Conservation (phyloP, 2,888 invertebrate species). For the Stenolophus ochropezus region DNA sequence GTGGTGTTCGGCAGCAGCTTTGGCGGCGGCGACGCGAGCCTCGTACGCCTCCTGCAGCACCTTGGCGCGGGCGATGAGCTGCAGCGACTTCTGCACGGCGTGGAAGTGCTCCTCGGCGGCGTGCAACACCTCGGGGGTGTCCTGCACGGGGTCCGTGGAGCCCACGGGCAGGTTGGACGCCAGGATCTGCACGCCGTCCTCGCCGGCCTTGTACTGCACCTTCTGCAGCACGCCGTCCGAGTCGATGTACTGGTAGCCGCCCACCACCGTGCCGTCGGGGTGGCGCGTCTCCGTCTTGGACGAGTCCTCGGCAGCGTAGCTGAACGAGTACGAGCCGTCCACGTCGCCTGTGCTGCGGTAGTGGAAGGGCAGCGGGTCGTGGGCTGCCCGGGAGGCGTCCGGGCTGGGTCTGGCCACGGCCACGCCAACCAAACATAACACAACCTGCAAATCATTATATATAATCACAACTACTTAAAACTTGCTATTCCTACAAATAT, state of each 20-base stretch:
- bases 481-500: too few relatives aligned
- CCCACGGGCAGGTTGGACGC: slow-evolving; percentile 63
- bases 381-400: neutral
- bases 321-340: slow-evolving; percentile 64
- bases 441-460: neutral
- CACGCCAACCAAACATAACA: neutral
- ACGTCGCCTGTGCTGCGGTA: slow-evolving; percentile 30
- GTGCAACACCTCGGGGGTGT: slow-evolving; percentile 66
- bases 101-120: slow-evolving; percentile 64
- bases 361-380: neutral
- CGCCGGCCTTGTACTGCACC: slow-evolving; percentile 62
- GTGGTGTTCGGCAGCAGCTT: neutral
- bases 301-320: slow-evolving; percentile 62
- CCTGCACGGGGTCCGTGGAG: slow-evolving; percentile 62
- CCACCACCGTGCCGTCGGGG: slow-evolving; percentile 63
- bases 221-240: slow-evolving; percentile 62
- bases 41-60: slow-evolving; percentile 20
- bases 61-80: slow-evolving; percentile 25
- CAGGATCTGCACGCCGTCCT: slow-evolving; percentile 62
- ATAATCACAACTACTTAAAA: neutral
- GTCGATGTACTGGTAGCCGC: slow-evolving; percentile 64
- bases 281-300: slow-evolving; percentile 63
- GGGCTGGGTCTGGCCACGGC: neutral
- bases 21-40: neutral
- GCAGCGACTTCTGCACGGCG: neutral